Conservation (phyloP, 1,140 invertebrate species). For the Leguminivora glycinivorella region DNA sequence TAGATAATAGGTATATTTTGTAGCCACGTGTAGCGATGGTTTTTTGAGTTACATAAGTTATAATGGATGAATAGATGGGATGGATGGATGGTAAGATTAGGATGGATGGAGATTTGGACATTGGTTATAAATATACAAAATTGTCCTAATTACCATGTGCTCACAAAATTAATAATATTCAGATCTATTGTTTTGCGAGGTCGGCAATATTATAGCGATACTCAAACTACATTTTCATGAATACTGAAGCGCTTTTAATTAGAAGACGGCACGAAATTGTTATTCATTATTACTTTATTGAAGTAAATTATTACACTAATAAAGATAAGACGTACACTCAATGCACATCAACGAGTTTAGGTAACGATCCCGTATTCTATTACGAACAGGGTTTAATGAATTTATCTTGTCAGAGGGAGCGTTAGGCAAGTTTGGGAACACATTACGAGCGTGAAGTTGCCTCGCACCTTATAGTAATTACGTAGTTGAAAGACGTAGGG, state of each 20-base stretch:
- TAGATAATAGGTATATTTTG: too few relatives aligned
- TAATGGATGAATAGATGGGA: too few relatives aligned
- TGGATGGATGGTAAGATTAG: too few relatives aligned
- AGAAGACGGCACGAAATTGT: background rate
- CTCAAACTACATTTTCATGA: background rate
- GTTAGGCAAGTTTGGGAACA: constrained; percentile 75
- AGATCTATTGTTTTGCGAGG: background rate
- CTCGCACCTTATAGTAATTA: constrained; percentile 68
- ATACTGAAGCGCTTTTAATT: constrained; percentile 11
- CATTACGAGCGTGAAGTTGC: constrained; percentile 69
- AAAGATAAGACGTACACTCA: constrained; percentile 22
- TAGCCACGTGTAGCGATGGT: too few relatives aligned
- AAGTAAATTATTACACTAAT: constrained; percentile 26
- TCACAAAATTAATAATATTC: too few relatives aligned
- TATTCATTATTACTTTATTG: constrained; percentile 26
- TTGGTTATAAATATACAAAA: too few relatives aligned
- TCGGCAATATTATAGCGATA: background rate
- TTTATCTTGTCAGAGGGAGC: constrained; percentile 73
- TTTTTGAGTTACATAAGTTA: too few relatives aligned
- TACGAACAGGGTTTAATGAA: constrained; percentile 60
- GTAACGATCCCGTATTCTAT: constrained; percentile 44
- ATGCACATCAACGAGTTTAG: constrained; percentile 28
- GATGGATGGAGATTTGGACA: too few relatives aligned
- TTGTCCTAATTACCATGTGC: too few relatives aligned
- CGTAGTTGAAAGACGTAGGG: constrained; percentile 43